These are phyloP conservation scores for Empis livida DNA, from an alignment of 2,888 invertebrate genomes.

Conservation along the genomic window DNA sequence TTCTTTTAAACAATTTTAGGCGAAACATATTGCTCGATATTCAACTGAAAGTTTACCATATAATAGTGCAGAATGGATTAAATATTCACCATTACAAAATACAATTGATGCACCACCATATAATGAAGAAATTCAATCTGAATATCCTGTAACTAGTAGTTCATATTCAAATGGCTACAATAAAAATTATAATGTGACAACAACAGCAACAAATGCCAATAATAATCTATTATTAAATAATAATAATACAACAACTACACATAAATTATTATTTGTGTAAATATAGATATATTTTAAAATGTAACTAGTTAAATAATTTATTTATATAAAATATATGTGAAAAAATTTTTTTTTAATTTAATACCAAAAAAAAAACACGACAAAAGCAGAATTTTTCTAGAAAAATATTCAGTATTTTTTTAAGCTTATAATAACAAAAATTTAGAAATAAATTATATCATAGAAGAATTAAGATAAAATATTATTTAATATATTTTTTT, in stretches of 20 bases:
- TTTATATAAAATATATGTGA: too few species aligned
- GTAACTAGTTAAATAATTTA: too few species aligned
- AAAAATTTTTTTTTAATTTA: too few species aligned
- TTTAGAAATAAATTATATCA: too few species aligned
- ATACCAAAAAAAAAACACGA: too few species aligned
- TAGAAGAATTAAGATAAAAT: too few species aligned
- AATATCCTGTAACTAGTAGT: not conserved
- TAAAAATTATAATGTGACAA: not conserved
- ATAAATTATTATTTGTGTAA: not conserved
- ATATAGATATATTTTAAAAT: too few species aligned
- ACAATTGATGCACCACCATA: slow-evolving; percentile 17
- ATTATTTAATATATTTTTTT: too few species aligned
- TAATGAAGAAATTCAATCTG: not conserved
- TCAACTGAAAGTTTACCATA: slow-evolving; percentile 43
- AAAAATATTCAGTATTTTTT: too few species aligned
- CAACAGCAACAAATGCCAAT: not conserved
- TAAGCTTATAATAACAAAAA: too few species aligned
- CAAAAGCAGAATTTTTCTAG: too few species aligned
- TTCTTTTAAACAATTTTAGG: slow-evolving; percentile 35
- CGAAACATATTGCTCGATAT: slow-evolving; percentile 54
- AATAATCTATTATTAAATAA: not conserved
- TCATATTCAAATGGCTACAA: not conserved
- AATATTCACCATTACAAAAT: slow-evolving; percentile 26
- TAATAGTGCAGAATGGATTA: slow-evolving; percentile 32
- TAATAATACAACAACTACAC: not conserved